A percentile compares a stretch with the other conserved stretches of the same genome.
Evolutionary conservation across 2,888 invertebrate genomes (phyloP).

Genomic region (Augiades crinisus): DNA sequence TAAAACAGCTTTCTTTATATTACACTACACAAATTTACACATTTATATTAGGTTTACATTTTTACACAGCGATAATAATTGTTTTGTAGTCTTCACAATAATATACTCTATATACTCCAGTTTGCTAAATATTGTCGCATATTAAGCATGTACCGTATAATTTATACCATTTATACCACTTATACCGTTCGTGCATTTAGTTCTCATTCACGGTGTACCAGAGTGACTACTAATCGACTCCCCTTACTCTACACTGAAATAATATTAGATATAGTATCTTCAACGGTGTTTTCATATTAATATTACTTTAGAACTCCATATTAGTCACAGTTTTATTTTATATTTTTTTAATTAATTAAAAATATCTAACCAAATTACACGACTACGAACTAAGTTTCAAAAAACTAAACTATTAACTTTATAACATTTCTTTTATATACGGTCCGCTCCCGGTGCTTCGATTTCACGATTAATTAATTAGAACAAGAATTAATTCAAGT

Average conservation of each 20-base stretch:
- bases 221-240: conserved; percentile 38
- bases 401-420: conserved; percentile 59
- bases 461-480: conserved; percentile 48
- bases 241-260: conserved; percentile 34
- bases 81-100: conserved; percentile 73
- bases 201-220: conserved; percentile 58
- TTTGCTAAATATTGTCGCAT: conserved; percentile 80
- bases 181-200: conserved; percentile 58
- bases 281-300: conserved; percentile 46
- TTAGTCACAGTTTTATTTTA: conserved; percentile 58
- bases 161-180: conserved; percentile 44
- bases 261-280: conserved; percentile 43
- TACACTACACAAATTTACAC: conserved; percentile 81
- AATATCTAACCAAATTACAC: conserved; percentile 56
- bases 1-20: conserved; percentile 75
- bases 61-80: conserved; percentile 80
- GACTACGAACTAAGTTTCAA: conserved; percentile 55
- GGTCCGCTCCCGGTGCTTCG: conserved; percentile 51
- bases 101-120: conserved; percentile 75
- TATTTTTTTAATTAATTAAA: conserved; percentile 31
- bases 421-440: conserved; percentile 53
- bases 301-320: conserved; percentile 51
- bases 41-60: conserved; percentile 77
- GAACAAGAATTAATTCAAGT: conserved; percentile 39
- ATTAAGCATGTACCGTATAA: conserved; percentile 61